These are phyloP conservation scores for Planiliza haematocheilus DNA, from an alignment of 2,113 vertebrate species.

Conservation along the genomic window DNA sequence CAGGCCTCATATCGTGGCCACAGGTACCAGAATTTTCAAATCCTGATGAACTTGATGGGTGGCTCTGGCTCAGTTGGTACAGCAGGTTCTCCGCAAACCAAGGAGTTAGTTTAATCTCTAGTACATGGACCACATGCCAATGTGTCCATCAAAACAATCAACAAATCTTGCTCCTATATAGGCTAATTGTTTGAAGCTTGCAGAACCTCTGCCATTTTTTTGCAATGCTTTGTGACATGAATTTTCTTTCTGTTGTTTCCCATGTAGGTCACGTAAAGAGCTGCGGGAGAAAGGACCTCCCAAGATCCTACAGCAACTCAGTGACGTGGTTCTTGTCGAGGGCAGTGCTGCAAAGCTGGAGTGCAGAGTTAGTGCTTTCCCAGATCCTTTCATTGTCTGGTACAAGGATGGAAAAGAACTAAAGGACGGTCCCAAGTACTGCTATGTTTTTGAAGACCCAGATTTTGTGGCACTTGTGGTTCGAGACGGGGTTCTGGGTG, in stretches of 20 bases:
- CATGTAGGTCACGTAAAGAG: constrained; percentile 71
- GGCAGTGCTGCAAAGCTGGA: constrained; percentile 78
- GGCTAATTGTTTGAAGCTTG: too few species aligned
- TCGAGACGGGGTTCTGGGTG: constrained; percentile 63
- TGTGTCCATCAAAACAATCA: neutral
- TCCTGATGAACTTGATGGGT: too few species aligned
- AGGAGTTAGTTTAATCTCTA: too few species aligned
- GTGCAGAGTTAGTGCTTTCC: constrained; percentile 77
- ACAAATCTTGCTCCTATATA: neutral
- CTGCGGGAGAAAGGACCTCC: constrained; percentile 75
- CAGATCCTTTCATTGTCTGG: constrained; percentile 78
- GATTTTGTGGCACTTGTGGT: constrained; percentile 77
- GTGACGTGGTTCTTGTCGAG: constrained; percentile 77
- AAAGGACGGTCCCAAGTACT: constrained; percentile 77
- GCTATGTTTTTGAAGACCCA: constrained; percentile 78
- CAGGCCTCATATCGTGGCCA: constrained; percentile 82
- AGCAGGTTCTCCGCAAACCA: too few species aligned
- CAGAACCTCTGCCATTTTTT: too few species aligned
- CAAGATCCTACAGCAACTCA: constrained; percentile 77
- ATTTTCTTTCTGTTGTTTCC: too few species aligned
- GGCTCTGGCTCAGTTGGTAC: too few species aligned
- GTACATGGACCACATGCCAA: neutral
- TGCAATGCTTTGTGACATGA: too few species aligned
- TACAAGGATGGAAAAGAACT: constrained; percentile 77
- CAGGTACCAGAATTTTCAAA: constrained; percentile 53